Evolutionary conservation across 2,113 vertebrate species (phyloP).

Genomic region (Serinus canaria): DNA sequence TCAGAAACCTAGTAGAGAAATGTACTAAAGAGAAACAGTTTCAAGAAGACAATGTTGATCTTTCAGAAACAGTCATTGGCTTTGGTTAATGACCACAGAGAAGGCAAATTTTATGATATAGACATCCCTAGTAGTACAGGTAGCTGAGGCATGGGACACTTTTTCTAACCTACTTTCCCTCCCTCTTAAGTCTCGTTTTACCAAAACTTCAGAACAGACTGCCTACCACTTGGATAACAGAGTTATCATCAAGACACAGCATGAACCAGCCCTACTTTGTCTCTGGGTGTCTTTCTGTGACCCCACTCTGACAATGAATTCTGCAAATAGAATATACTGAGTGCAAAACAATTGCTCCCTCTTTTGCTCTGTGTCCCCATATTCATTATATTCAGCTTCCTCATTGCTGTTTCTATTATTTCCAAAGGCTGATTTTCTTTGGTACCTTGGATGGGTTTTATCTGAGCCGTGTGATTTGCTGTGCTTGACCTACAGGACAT

Average conservation of each 20-base stretch:
- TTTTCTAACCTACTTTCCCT: not conserved
- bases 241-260: not conserved
- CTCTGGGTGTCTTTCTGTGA: not conserved
- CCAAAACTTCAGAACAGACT: not conserved
- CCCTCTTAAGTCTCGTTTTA: not conserved
- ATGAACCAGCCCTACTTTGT: not conserved
- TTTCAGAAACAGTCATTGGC: not conserved
- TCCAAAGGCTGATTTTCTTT: not conserved
- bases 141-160: not conserved
- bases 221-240: not conserved
- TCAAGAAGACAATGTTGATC: not conserved
- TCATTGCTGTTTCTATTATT: not conserved
- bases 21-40: not conserved
- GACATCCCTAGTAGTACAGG: not conserved
- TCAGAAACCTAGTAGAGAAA: not conserved
- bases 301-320: not conserved
- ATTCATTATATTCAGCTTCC: not conserved
- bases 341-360: not conserved
- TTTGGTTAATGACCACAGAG: not conserved
- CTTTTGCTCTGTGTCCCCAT: constrained; percentile 4
- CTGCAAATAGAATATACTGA: not conserved
- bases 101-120: not conserved
- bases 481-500: not conserved
- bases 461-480: constrained; percentile 8
- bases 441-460: constrained; percentile 32